A percentile compares a stretch with the other conserved stretches of the same genome.
phyloP scores from a whole-genome alignment of 2,888 invertebrate genomes.

The Chironomus tentans region DNA sequence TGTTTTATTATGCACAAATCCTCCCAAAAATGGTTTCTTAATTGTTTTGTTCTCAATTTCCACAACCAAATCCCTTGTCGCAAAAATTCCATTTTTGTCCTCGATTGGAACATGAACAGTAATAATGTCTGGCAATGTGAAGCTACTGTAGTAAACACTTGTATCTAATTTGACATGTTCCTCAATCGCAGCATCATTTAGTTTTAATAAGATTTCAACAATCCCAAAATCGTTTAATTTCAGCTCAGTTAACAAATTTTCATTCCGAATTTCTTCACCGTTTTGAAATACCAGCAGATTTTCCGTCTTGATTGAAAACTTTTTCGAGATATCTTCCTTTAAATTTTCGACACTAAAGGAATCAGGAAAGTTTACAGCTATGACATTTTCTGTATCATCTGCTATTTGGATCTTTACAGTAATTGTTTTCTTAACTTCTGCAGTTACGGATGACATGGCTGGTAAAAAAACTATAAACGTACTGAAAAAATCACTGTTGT shows the following conservation, averaged over 20 bases:
- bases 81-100: slow-evolving; percentile 36
- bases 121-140: slow-evolving; percentile 46
- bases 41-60: slow-evolving; percentile 52
- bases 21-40: slow-evolving; percentile 70
- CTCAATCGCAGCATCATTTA: slow-evolving; percentile 28
- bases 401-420: slow-evolving; percentile 40
- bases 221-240: slow-evolving; percentile 38
- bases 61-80: slow-evolving; percentile 45
- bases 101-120: slow-evolving; percentile 46
- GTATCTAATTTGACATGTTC: slow-evolving; percentile 33
- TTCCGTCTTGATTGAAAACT: slow-evolving; percentile 48
- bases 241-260: slow-evolving; percentile 34
- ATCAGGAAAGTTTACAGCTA: slow-evolving; percentile 41
- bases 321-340: slow-evolving; percentile 50
- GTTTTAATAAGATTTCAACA: slow-evolving; percentile 35
- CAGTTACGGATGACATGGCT: too few species aligned
- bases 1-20: slow-evolving; percentile 63
- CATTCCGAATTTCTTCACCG: slow-evolving; percentile 38
- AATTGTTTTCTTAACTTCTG: neutral
- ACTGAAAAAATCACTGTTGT: too few species aligned
- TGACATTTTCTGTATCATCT: slow-evolving; percentile 33
- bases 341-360: slow-evolving; percentile 49
- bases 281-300: slow-evolving; percentile 46
- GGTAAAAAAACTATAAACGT: too few species aligned
- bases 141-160: slow-evolving; percentile 39